Conservation (phyloP, 1,140 invertebrate genomes). For the Antheraea mylitta region DNA sequence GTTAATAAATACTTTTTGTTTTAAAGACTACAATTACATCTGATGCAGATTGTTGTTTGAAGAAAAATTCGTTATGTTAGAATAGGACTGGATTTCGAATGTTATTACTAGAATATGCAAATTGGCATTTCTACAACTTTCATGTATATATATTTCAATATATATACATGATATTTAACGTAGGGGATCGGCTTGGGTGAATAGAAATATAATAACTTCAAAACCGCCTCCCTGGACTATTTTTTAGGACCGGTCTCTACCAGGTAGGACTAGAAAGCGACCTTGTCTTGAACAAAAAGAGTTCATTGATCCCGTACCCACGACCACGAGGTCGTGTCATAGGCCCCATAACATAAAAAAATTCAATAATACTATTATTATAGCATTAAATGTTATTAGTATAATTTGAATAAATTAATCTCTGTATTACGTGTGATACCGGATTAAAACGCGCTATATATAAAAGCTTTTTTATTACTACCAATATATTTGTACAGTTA, state of each 20-base stretch:
- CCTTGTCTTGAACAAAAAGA: conserved; percentile 43
- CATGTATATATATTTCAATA: no score
- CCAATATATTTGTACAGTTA: background rate
- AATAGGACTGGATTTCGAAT: background rate
- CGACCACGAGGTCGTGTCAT: conserved; percentile 6
- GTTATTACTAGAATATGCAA: background rate
- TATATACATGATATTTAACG: no score
- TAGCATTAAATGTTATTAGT: background rate
- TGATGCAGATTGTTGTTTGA: no score
- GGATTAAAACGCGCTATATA: background rate
- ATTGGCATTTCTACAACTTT: no score
- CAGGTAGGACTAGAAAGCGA: conserved; percentile 49
- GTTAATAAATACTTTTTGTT: no score
- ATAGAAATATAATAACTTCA: background rate
- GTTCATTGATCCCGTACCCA: conserved; percentile 44
- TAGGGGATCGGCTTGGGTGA: background rate
- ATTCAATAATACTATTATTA: background rate
- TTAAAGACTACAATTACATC: no score
- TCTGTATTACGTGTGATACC: background rate
- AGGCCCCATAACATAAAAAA: background rate
- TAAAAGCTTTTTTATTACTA: background rate
- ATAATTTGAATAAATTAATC: conserved; percentile 1
- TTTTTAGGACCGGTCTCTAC: conserved; percentile 44
- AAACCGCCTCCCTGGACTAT: conserved; percentile 18
- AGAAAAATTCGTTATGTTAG: background rate